phyloP scores from a whole-genome alignment of 2,113 vertebrate species.

The Geothlypis trichas region DNA sequence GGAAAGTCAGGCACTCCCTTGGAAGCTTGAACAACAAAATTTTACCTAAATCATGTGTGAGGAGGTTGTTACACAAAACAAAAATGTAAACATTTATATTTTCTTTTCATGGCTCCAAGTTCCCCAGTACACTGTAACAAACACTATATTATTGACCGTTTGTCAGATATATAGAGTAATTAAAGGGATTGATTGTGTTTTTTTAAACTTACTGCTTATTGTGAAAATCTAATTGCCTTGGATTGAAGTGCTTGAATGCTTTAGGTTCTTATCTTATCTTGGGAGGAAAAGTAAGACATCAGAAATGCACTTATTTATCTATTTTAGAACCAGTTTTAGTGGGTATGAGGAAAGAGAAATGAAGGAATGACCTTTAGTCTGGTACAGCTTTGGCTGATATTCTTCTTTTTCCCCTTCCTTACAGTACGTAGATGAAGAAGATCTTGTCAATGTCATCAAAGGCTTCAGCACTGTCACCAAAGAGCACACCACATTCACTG shows the following conservation, averaged over 20 bases:
- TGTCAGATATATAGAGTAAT: not conserved
- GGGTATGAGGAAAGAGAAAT: not conserved
- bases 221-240: not conserved
- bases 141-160: not conserved
- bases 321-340: not conserved
- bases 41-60: not conserved
- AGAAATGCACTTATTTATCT: not conserved
- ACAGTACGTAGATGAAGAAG: slow-evolving; percentile 89
- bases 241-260: not conserved
- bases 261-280: not conserved
- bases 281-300: not conserved
- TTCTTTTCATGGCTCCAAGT: not conserved
- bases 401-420: not conserved
- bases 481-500: slow-evolving; percentile 89
- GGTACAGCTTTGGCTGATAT: not conserved
- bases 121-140: not conserved
- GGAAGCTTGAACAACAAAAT: not conserved
- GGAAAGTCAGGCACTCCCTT: not conserved
- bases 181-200: not conserved
- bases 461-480: slow-evolving; percentile 88
- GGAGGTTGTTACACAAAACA: not conserved
- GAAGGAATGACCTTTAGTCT: not conserved
- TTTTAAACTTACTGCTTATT: not conserved
- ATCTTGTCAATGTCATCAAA: slow-evolving; percentile 88
- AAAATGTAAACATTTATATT: not conserved